These are phyloP conservation scores for Leptarthrus brevirostris DNA, from an alignment of 2,888 invertebrate species.

Conservation along the genomic window DNA sequence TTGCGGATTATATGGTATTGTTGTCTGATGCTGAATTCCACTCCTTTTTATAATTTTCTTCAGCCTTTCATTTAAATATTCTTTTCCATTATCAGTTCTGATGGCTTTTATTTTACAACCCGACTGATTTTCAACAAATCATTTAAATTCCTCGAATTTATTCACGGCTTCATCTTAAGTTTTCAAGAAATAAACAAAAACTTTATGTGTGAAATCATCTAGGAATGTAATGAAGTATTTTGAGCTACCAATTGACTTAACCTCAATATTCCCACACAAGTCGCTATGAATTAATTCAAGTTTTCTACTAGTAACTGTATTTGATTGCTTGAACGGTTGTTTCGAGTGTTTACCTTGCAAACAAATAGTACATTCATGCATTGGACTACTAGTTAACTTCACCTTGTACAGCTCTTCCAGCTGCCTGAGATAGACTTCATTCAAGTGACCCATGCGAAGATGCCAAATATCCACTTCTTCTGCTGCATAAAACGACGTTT, in stretches of 20 bases:
- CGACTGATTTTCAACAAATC: too few relatives aligned
- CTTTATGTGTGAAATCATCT: constrained; percentile 57
- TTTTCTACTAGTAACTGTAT: not conserved
- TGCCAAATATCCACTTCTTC: not conserved
- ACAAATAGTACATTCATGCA: not conserved
- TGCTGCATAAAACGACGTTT: not conserved
- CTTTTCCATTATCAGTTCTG: too few relatives aligned
- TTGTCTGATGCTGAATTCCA: not conserved
- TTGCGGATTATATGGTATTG: too few relatives aligned
- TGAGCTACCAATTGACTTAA: constrained; percentile 57
- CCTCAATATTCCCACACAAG: constrained; percentile 61
- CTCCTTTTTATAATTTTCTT: not conserved
- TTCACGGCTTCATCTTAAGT: constrained; percentile 59
- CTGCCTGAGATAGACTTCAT: not conserved
- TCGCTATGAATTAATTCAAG: constrained; percentile 57
- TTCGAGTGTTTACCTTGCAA: constrained; percentile 7
- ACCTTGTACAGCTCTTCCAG: not conserved
- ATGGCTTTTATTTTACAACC: too few relatives aligned
- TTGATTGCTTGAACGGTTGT: not conserved
- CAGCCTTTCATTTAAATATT: constrained; percentile 24
- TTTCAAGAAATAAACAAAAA: constrained; percentile 60
- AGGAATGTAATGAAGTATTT: constrained; percentile 61
- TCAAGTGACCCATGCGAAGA: not conserved
- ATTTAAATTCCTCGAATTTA: constrained; percentile 57
- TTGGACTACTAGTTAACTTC: not conserved